These are phyloP conservation scores for Neotoxoptera formosana DNA, from an alignment of 1,140 invertebrate genomes.

Conservation along the genomic window DNA sequence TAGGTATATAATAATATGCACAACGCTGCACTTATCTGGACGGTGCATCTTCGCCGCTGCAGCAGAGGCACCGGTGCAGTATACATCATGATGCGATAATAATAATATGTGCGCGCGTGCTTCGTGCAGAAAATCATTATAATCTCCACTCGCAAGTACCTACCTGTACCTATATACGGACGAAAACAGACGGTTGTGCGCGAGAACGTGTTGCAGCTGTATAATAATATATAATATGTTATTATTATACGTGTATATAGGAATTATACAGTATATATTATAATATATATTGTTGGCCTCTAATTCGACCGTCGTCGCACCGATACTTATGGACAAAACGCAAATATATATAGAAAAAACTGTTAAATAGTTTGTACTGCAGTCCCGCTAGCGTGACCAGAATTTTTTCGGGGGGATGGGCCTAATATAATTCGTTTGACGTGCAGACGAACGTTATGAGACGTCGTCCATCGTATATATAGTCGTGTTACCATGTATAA, in stretches of 20 bases:
- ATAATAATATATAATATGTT: neutral
- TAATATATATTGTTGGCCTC: neutral
- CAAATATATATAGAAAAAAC: neutral
- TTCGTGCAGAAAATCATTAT: slow-evolving; percentile 10
- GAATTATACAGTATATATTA: too few relatives aligned
- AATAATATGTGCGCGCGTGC: neutral
- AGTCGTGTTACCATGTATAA: neutral
- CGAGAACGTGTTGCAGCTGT: neutral
- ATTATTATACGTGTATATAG: neutral
- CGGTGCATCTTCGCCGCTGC: neutral
- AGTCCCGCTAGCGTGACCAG: neutral
- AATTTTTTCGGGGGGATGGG: neutral
- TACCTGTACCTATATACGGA: too few relatives aligned
- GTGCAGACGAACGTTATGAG: neutral
- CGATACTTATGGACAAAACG: neutral
- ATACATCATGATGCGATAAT: neutral
- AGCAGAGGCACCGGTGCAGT: neutral
- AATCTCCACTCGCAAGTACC: neutral
- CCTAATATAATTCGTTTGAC: neutral
- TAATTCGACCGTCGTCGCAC: neutral
- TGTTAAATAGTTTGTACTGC: neutral
- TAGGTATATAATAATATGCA: neutral
- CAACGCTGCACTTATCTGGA: neutral
- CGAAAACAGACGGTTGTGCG: neutral
- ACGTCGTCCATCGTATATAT: neutral